Conservation (phyloP, 2,113 vertebrate genomes). For the Pipra filicauda region DNA sequence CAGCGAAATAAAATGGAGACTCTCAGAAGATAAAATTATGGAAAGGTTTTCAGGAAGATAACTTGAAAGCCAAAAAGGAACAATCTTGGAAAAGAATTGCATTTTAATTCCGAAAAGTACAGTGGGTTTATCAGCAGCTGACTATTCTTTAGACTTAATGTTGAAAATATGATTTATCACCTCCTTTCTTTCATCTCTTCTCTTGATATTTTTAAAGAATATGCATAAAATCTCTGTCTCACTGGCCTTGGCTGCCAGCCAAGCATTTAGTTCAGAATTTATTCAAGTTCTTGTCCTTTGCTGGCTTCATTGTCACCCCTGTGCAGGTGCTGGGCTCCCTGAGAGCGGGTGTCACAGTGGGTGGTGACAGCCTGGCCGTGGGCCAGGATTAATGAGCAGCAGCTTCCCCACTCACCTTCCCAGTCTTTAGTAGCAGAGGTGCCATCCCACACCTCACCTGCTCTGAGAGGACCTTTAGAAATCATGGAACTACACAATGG, state of each 20-base stretch:
- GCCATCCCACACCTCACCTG: background rate
- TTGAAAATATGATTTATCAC: background rate
- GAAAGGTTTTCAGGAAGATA: background rate
- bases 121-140: rapidly evolving
- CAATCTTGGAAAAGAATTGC: background rate
- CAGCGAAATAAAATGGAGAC: background rate
- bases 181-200: background rate
- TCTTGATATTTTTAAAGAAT: background rate
- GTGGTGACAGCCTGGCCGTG: background rate
- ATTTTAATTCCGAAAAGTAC: background rate
- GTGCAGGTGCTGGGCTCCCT: background rate
- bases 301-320: background rate
- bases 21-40: background rate
- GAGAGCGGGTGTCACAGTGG: background rate
- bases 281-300: background rate
- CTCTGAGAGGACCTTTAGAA: background rate
- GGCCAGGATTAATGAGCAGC: background rate
- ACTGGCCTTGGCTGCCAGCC: background rate
- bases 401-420: background rate
- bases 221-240: background rate
- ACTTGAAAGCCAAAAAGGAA: background rate
- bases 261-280: background rate
- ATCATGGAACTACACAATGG: background rate
- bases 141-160: background rate
- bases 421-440: background rate